These are phyloP conservation scores for Trinorchestia longiramus DNA, from an alignment of 1,140 invertebrate species.

Conservation along the genomic window DNA sequence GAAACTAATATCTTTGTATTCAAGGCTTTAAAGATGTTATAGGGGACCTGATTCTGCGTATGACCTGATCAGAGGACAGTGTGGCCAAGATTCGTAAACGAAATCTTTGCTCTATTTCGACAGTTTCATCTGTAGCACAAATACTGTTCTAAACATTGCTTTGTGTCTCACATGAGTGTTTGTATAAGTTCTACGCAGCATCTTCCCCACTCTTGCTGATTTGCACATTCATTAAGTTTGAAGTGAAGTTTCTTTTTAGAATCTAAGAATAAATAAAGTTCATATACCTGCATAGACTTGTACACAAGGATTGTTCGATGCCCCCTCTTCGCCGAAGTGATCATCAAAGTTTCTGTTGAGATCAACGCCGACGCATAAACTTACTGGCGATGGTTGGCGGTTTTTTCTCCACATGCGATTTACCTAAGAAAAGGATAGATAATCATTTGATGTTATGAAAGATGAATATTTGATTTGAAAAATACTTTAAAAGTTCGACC, in stretches of 20 bases:
- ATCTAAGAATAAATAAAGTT: neutral
- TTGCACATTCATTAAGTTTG: neutral
- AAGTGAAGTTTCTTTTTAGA: neutral
- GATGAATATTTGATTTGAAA: neutral
- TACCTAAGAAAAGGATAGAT: neutral
- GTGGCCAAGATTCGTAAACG: too few species aligned
- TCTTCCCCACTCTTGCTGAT: too few species aligned
- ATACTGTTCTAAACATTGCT: too few species aligned
- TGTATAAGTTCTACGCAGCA: too few species aligned
- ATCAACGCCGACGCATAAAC: slow-evolving; percentile 67
- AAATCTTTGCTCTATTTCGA: too few species aligned
- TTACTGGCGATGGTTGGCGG: slow-evolving; percentile 41
- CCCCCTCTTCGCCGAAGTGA: slow-evolving; percentile 75
- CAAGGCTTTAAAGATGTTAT: too few species aligned
- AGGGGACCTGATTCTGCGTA: too few species aligned
- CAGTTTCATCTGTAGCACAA: too few species aligned
- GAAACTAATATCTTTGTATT: too few species aligned
- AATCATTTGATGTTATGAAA: neutral
- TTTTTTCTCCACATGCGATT: slow-evolving; percentile 69
- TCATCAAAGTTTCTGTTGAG: slow-evolving; percentile 68
- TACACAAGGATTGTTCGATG: slow-evolving; percentile 72
- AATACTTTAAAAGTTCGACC: neutral
- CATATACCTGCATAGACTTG: slow-evolving; percentile 73
- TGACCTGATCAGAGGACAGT: too few species aligned
- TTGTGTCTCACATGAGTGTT: neutral